A percentile compares a stretch with the other conserved stretches of the same genome.
These are phyloP conservation scores for Acromyrmex heyeri DNA, from an alignment of 1,140 invertebrate species.

Conservation along the genomic window DNA sequence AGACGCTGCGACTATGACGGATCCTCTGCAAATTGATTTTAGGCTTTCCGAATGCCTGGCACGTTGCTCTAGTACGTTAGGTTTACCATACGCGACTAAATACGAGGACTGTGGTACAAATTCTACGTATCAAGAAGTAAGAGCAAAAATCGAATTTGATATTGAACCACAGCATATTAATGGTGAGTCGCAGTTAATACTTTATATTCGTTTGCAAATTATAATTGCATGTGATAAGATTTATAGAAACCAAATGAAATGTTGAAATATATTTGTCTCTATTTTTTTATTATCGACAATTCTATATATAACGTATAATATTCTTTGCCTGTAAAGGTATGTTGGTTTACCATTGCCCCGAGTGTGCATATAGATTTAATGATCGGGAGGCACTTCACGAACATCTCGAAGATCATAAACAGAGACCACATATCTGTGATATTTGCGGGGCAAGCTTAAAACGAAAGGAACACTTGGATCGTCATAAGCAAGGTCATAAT, in stretches of 20 bases:
- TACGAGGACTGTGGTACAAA: constrained; percentile 82
- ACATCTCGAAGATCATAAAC: constrained; percentile 84
- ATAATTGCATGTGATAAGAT: not conserved
- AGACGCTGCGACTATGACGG: constrained; percentile 87
- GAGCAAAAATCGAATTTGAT: constrained; percentile 82
- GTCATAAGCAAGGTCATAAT: constrained; percentile 89
- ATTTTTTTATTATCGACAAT: not conserved
- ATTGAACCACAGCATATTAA: constrained; percentile 83
- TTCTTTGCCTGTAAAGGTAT: constrained; percentile 68
- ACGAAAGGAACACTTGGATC: constrained; percentile 93
- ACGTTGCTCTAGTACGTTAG: constrained; percentile 82
- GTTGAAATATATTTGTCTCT: not conserved
- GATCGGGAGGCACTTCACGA: constrained; percentile 83
- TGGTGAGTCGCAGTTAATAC: constrained; percentile 70
- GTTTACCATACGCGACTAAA: constrained; percentile 82
- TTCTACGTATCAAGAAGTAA: constrained; percentile 78
- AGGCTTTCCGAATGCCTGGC: constrained; percentile 84
- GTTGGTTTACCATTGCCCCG: constrained; percentile 84
- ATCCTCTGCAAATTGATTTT: constrained; percentile 85
- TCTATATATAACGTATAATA: not conserved
- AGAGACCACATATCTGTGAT: constrained; percentile 86
- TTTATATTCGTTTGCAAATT: not conserved
- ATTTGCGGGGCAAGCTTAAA: constrained; percentile 91
- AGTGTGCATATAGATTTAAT: constrained; percentile 85
- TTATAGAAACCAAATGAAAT: not conserved